Percentiles rank a stretch among this genome's conserved stretches.
Conservation (phyloP, 2,888 invertebrate species). For the Zygogramma bicolorata region DNA sequence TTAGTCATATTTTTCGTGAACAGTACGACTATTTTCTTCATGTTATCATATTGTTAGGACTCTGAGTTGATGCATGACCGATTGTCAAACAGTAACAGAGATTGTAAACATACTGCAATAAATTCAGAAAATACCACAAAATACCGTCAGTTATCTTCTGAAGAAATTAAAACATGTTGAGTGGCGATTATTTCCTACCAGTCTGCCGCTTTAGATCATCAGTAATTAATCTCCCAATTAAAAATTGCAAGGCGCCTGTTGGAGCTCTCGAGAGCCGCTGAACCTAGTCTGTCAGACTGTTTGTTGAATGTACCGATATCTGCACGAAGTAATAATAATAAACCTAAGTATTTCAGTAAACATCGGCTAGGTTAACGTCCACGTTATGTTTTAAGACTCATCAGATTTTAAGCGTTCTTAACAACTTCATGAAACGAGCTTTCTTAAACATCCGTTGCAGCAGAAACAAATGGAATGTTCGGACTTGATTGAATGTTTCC, state of each 20-base stretch:
- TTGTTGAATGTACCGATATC: not conserved
- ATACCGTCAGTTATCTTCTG: not conserved
- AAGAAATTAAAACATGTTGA: not conserved
- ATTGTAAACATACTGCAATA: too few species aligned
- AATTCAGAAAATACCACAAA: too few species aligned
- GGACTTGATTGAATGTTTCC: slow-evolving; percentile 14
- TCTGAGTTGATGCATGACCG: too few species aligned
- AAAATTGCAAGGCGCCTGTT: not conserved
- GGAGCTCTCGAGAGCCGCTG: not conserved
- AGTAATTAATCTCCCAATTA: slow-evolving; percentile 4
- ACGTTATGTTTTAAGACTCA: not conserved
- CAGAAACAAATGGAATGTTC: slow-evolving; percentile 14
- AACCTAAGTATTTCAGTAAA: not conserved
- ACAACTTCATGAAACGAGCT: slow-evolving; percentile 12
- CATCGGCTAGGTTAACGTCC: not conserved
- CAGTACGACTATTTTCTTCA: too few species aligned
- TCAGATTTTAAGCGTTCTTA: not conserved
- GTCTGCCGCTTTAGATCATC: not conserved
- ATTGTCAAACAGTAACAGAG: too few species aligned
- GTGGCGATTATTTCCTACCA: not conserved
- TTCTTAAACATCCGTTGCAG: slow-evolving; percentile 13
- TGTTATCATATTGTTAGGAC: too few species aligned
- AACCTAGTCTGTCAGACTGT: not conserved
- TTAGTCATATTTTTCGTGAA: too few species aligned
- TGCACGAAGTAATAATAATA: slow-evolving; percentile 1